Evolutionary conservation across 2,888 invertebrate genomes (phyloP).

Genomic region (Drosophila percnosoma): DNA sequence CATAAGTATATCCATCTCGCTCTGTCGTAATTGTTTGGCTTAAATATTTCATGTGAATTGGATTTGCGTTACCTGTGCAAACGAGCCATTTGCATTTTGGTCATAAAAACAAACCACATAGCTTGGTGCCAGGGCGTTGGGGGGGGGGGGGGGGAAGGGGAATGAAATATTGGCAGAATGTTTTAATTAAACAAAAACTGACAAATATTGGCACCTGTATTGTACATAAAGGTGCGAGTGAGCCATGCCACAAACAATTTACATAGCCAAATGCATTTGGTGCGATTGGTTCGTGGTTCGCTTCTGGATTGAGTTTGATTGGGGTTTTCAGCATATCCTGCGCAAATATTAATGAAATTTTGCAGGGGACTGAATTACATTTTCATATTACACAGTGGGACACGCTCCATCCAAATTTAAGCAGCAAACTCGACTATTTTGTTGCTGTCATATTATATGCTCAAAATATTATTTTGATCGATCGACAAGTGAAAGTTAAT

Average conservation of each 20-base stretch:
- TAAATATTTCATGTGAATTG: constrained; percentile 70
- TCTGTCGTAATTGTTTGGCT: constrained; percentile 66
- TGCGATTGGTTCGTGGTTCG: constrained; percentile 25
- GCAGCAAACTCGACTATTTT: not conserved
- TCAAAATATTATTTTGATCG: not conserved
- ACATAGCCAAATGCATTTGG: constrained; percentile 71
- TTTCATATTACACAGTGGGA: constrained; percentile 59
- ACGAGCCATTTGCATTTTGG: constrained; percentile 66
- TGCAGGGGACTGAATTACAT: constrained; percentile 51
- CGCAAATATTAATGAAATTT: constrained; percentile 74
- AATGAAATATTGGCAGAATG: constrained; percentile 77
- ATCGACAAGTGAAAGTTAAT: constrained; percentile 12
- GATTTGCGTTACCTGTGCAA: constrained; percentile 52
- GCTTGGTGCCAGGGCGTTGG: not conserved
- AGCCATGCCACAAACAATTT: constrained; percentile 54
- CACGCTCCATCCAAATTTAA: not conserved
- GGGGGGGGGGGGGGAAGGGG: not conserved
- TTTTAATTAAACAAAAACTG: constrained; percentile 78
- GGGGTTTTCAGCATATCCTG: constrained; percentile 27
- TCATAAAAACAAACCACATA: constrained; percentile 20
- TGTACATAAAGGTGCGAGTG: constrained; percentile 22
- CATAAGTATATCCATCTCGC: constrained; percentile 19
- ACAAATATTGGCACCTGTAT: constrained; percentile 76
- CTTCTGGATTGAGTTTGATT: constrained; percentile 1
- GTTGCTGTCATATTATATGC: not conserved